These are phyloP conservation scores for Drosophila quadrilineata DNA, from an alignment of 1,140 invertebrate species.

Conservation along the genomic window DNA sequence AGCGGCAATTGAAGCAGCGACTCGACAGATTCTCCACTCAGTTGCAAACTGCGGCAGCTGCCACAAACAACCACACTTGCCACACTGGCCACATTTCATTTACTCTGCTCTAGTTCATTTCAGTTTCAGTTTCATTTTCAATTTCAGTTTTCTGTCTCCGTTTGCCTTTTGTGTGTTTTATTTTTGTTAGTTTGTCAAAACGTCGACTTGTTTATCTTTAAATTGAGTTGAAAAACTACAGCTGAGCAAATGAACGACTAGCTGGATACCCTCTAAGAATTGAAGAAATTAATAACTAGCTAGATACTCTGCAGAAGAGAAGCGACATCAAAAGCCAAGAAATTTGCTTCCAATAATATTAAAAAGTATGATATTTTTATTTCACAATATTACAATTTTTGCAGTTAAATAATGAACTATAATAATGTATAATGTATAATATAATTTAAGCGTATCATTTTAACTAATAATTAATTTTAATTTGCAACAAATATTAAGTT, in stretches of 20 bases:
- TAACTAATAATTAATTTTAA: too few relatives aligned
- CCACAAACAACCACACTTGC: slow-evolving; percentile 17
- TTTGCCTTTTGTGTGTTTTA: too few relatives aligned
- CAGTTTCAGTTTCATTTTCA: too few relatives aligned
- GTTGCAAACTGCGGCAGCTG: background rate
- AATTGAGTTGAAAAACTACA: background rate
- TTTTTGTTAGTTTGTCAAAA: slow-evolving; percentile 70
- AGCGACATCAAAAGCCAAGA: too few relatives aligned
- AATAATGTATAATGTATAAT: too few relatives aligned
- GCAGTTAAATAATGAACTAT: too few relatives aligned
- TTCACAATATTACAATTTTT: too few relatives aligned
- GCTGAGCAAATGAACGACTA: background rate
- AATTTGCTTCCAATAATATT: too few relatives aligned
- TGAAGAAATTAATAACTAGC: background rate
- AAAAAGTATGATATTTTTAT: too few relatives aligned
- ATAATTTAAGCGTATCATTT: too few relatives aligned
- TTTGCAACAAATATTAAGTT: too few relatives aligned
- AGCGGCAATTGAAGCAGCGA: background rate
- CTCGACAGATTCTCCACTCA: too few relatives aligned
- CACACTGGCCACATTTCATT: slow-evolving; percentile 8
- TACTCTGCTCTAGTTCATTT: slow-evolving; percentile 17
- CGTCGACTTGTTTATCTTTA: slow-evolving; percentile 74
- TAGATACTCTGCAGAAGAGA: background rate
- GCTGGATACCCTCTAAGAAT: slow-evolving; percentile 6
- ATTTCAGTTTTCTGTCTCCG: slow-evolving; percentile 17